Evolutionary conservation across 2,113 vertebrate species (phyloP), one percentile per base, ranked within the genome.

Genomic region (Thamnophis sirtalis): DNA sequence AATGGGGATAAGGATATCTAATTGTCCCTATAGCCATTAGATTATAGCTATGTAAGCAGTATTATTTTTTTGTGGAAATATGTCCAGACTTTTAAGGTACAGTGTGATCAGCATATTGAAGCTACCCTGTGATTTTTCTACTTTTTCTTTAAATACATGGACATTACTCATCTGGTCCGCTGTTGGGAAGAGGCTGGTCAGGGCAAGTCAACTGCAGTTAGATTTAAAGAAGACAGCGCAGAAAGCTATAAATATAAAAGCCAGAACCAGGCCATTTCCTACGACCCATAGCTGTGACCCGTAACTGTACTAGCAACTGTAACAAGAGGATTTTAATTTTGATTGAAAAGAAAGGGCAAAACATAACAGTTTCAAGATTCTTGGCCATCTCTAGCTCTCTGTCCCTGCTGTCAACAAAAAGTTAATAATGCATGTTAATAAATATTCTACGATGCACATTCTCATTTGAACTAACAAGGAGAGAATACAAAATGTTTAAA

Each of bases 401-500:
- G n/a, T 89, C 50, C 33, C n/a, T 86, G 5, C 22, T 91, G 43
- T 80, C 38, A 68, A 50, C 56, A 48, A 26, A 7, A 85, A 54
- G 9, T 86, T 80, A 89, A 92, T 89, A 86, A 63, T 68, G 33
- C 5, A 88, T 91, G 73, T 17, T n/a, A 58, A 88, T 91, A 89
- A 91, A 88, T 93, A 53, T 91, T 89, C 56, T 43, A 89, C 54
- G 55, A 54, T 91, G n/a, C 24, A 84, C 8, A 2, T 91, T 43
- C 85, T 50, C n/a, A 38, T 22, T 26, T 92, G 80, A 91, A 89
- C 3, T 53, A 22, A n/a, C 33, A 26, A 28, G 73, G 15, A 9
- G 51, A 91, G 11, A 90, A 84, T 88, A 22, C 22, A n/a, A 80
- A 84, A 88, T 89, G 6, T 89, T 89, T 54, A 54, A n/a, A 88